These are phyloP conservation scores for Chloroceryle inda DNA, from an alignment of 2,797 vertebrate genomes.

Conservation along the genomic window DNA sequence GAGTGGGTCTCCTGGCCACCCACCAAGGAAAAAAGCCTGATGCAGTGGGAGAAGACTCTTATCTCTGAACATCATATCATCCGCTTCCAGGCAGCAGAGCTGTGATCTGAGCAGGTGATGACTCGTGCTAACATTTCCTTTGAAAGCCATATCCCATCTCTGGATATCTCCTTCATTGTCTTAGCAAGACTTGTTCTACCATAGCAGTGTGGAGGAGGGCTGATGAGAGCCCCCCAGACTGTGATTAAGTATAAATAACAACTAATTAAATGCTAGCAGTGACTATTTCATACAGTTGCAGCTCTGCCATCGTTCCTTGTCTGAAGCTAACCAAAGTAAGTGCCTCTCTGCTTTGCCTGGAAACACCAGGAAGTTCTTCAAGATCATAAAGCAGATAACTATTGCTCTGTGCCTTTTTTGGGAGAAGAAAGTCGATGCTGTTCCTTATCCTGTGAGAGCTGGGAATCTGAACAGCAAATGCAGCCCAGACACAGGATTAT, in stretches of 20 bases:
- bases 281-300: background rate
- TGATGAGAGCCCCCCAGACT: background rate
- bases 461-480: background rate
- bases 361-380: background rate
- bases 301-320: fast-evolving
- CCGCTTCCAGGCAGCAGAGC: constrained; percentile 22
- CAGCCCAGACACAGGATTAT: background rate
- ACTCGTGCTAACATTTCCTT: background rate
- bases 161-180: background rate
- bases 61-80: constrained; percentile 1
- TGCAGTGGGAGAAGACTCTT: background rate
- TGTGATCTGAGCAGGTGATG: constrained; percentile 9
- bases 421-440: background rate
- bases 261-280: background rate
- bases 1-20: background rate
- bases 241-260: background rate
- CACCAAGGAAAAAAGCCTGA: background rate
- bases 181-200: background rate
- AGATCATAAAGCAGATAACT: background rate
- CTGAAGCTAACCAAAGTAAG: background rate
- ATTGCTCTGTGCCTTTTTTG: background rate
- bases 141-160: background rate
- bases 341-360: background rate
- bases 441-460: background rate
- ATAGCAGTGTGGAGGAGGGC: background rate